These are phyloP conservation scores for Hydrotaea diabolus DNA, from an alignment of 2,888 invertebrate species.

Conservation along the genomic window DNA sequence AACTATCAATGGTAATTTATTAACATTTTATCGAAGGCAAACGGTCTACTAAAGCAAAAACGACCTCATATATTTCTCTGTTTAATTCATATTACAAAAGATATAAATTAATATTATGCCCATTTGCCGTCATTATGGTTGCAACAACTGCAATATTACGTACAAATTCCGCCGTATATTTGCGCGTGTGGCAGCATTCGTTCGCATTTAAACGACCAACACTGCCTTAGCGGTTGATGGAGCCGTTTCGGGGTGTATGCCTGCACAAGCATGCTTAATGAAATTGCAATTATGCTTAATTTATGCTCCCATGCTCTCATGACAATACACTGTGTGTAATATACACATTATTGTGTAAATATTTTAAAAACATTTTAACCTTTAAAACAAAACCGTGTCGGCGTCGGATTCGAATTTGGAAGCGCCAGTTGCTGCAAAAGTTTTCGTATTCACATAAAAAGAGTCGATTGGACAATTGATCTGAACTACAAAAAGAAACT, in stretches of 20 bases:
- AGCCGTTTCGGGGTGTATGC: not conserved
- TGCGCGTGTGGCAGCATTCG: not conserved
- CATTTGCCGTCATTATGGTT: conserved; percentile 17
- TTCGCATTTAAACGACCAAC: not conserved
- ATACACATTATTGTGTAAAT: conserved; percentile 49
- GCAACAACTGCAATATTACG: not conserved
- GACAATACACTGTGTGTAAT: conserved; percentile 32
- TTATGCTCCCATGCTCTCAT: conserved; percentile 39
- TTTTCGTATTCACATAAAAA: no score
- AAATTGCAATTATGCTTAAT: conserved; percentile 61
- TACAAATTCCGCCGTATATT: conserved; percentile 13
- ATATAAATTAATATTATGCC: conserved; percentile 35
- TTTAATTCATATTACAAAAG: conserved; percentile 35
- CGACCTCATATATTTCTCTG: not conserved
- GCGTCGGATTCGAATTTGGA: not conserved
- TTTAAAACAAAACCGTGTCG: conserved; percentile 41
- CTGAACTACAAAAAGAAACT: no score
- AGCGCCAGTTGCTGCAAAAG: not conserved
- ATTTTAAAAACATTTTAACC: conserved; percentile 53
- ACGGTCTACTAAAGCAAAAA: not conserved
- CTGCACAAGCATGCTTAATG: conserved; percentile 44
- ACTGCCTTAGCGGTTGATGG: not conserved
- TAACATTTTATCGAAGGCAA: not conserved
- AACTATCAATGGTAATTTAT: not conserved
- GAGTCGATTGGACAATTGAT: no score